A percentile compares a stretch with the other conserved stretches of the same genome.
Evolutionary conservation across 2,113 vertebrate species (phyloP).

Genomic region (Pteropus alecto): DNA sequence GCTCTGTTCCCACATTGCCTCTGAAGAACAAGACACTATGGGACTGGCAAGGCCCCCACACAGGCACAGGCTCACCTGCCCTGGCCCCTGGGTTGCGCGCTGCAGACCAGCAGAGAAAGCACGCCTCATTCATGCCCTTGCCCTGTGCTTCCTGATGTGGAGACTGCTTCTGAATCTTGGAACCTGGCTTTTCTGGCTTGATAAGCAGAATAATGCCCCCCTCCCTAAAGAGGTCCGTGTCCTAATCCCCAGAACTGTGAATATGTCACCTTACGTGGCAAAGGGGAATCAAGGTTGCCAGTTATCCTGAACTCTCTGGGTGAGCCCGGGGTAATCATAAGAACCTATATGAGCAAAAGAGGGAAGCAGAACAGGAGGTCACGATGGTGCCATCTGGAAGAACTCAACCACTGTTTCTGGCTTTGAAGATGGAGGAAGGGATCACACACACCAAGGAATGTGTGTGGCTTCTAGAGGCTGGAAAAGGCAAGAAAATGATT

Average conservation of each 20-base stretch:
- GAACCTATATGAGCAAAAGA: not conserved
- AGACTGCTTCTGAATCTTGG: not conserved
- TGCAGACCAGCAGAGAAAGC: not conserved
- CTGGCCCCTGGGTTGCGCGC: too few relatives aligned
- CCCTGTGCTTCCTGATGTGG: not conserved
- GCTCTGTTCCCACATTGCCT: not conserved
- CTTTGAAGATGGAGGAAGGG: not conserved
- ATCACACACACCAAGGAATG: not conserved
- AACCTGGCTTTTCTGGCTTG: not conserved
- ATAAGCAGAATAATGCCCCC: not conserved
- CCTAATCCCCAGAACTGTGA: not conserved
- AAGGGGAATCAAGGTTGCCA: not conserved
- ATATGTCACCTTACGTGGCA: not conserved
- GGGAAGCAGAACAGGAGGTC: not conserved
- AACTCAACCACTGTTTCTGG: not conserved
- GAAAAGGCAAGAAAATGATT: not conserved
- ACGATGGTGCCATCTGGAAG: not conserved
- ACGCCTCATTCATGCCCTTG: not conserved
- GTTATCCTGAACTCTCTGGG: not conserved
- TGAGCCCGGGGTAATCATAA: not conserved
- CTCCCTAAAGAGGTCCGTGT: not conserved
- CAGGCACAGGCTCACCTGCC: not conserved
- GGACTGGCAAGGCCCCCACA: too few relatives aligned
- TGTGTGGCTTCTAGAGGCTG: not conserved
- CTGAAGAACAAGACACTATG: not conserved